Conservation (phyloP, 2,888 invertebrate genomes). For the Drosophila anomelani region DNA sequence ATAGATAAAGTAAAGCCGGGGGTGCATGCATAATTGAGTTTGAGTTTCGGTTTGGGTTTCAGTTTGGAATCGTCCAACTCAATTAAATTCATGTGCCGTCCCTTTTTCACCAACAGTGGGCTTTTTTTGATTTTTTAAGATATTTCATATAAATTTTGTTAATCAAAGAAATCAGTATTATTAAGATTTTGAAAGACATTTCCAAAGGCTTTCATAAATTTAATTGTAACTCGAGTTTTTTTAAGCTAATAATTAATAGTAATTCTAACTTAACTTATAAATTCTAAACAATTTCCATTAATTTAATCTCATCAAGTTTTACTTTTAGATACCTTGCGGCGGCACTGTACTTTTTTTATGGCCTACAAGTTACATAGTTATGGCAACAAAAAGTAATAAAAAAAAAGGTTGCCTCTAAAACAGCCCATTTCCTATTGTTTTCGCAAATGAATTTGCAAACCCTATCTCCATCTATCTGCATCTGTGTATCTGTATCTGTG, state of each 20-base stretch:
- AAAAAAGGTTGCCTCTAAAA: conserved; percentile 1
- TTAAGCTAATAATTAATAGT: not conserved
- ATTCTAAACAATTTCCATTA: not conserved
- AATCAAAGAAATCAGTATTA: not conserved
- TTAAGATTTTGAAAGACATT: not conserved
- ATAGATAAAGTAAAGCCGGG: conserved; percentile 51
- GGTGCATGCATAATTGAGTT: conserved; percentile 75
- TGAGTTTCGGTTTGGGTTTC: conserved; percentile 49
- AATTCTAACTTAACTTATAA: too few species aligned
- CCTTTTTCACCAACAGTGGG: not conserved
- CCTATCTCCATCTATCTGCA: conserved; percentile 33
- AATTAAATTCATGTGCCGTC: conserved; percentile 71
- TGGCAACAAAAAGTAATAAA: not conserved
- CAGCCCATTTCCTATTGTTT: conserved; percentile 52
- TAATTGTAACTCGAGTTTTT: not conserved
- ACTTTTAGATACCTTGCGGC: conserved; percentile 30
- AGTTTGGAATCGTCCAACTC: conserved; percentile 74
- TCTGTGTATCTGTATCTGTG: conserved; percentile 34
- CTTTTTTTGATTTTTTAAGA: not conserved
- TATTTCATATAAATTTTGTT: not conserved
- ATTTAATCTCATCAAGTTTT: not conserved
- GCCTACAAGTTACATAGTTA: conserved; percentile 10
- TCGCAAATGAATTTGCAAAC: conserved; percentile 80
- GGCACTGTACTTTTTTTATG: conserved; percentile 9
- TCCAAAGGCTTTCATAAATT: too few species aligned